Percentiles rank a stretch among this genome's conserved stretches.
Conservation (phyloP, 2,888 invertebrate species). For the Campoplex nolae region DNA sequence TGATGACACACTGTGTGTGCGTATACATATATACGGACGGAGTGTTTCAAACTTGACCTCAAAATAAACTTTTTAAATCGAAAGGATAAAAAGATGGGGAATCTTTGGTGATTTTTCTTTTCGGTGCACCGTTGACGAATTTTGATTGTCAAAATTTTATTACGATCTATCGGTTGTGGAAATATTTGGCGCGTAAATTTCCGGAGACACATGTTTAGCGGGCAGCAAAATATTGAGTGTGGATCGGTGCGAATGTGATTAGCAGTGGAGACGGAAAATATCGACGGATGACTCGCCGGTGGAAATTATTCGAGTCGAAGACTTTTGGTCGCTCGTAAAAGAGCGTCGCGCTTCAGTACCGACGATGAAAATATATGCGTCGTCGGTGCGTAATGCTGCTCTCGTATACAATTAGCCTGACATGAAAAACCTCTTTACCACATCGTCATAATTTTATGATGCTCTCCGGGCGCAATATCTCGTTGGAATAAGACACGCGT, state of each 20-base stretch:
- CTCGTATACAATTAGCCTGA: not conserved
- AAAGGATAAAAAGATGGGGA: not conserved
- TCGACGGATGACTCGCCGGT: not conserved
- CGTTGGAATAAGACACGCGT: conserved; percentile 9
- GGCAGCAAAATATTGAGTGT: conserved; percentile 9
- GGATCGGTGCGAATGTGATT: conserved; percentile 30
- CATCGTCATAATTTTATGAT: conserved; percentile 11
- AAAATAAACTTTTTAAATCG: not conserved
- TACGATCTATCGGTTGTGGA: not conserved
- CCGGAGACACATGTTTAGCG: not conserved
- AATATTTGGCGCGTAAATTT: not conserved
- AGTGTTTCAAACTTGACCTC: not conserved
- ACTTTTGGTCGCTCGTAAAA: no score
- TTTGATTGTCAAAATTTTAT: not conserved
- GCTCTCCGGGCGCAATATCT: not conserved
- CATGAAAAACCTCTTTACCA: conserved; percentile 5
- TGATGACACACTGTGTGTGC: not conserved
- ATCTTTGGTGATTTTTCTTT: not conserved
- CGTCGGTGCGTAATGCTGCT: not conserved
- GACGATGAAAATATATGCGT: conserved; percentile 11
- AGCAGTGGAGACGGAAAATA: conserved; percentile 23
- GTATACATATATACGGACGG: not conserved
- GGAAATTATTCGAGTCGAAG: conserved; percentile 42
- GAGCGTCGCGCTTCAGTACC: not conserved
- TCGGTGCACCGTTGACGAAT: not conserved